phyloP scores from a whole-genome alignment of 2,113 vertebrate genomes.

The Leucopternis melanops region DNA sequence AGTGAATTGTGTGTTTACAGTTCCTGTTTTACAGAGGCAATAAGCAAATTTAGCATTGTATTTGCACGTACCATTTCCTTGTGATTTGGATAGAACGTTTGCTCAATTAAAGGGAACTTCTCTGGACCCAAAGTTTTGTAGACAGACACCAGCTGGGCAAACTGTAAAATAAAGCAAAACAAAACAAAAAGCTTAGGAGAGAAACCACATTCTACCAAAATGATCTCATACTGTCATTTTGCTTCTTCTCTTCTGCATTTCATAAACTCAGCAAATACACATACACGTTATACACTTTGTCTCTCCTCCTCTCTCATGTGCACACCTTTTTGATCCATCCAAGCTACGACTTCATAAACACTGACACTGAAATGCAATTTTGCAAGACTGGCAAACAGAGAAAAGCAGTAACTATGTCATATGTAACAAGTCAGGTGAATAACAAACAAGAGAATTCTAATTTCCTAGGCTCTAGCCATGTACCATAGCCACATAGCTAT shows the following conservation, averaged over 20 bases:
- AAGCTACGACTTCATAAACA: not conserved
- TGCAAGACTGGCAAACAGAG: not conserved
- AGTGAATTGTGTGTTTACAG: not conserved
- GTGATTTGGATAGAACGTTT: slow-evolving; percentile 96
- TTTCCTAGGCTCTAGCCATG: not conserved
- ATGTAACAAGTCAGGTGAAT: not conserved
- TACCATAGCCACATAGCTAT: not conserved
- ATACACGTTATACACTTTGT: no score
- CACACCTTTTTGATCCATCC: not conserved
- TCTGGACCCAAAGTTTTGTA: slow-evolving; percentile 88
- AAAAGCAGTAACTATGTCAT: not conserved
- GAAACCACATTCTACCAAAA: not conserved
- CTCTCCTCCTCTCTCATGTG: not conserved
- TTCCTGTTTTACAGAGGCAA: not conserved
- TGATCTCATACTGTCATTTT: not conserved
- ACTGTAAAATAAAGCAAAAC: slow-evolving; percentile 77
- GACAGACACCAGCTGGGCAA: slow-evolving; percentile 90
- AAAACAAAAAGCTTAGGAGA: not conserved
- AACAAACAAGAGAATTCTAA: not conserved
- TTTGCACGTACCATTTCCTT: slow-evolving; percentile 91
- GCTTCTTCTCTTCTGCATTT: not conserved
- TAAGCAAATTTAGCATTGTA: not conserved
- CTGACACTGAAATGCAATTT: not conserved
- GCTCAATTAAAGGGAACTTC: slow-evolving; percentile 94
- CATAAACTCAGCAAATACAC: not conserved